A percentile compares a stretch with the other conserved stretches of the same genome.
These are phyloP conservation scores for Macquaria australasica DNA, from an alignment of 2,113 vertebrate species.

Conservation along the genomic window DNA sequence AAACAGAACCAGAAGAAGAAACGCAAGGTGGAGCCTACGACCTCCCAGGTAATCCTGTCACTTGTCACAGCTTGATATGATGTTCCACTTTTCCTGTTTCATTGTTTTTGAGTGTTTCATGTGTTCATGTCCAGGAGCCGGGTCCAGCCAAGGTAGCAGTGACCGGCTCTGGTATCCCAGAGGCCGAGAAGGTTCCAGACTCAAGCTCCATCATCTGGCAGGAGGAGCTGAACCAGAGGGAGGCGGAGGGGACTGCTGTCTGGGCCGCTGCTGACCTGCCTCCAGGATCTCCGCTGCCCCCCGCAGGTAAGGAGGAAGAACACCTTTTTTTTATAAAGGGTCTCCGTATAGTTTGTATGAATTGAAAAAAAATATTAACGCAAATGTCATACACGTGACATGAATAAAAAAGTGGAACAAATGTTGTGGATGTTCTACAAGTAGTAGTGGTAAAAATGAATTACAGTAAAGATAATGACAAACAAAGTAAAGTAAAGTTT, in stretches of 20 bases:
- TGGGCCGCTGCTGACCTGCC: constrained; percentile 81
- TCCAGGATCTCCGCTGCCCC: constrained; percentile 71
- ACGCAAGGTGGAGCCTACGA: constrained; percentile 87
- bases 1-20: constrained; percentile 91
- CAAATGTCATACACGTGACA: neutral
- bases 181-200: constrained; percentile 85
- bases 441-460: neutral
- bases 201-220: constrained; percentile 88
- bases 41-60: constrained; percentile 80
- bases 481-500: neutral
- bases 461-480: neutral
- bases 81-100: neutral
- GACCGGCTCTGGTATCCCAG: constrained; percentile 86
- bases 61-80: neutral
- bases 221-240: constrained; percentile 86
- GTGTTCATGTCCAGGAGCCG: constrained; percentile 78
- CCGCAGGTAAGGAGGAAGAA: constrained; percentile 73
- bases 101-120: neutral
- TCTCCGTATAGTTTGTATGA: neutral
- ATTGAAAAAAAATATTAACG: neutral
- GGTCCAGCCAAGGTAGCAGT: constrained; percentile 88
- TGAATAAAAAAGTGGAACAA: neutral
- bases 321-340: neutral
- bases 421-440: neutral
- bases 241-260: constrained; percentile 78